Evolutionary conservation across 92 coral and sea anemone genomes (phyloP), one percentile per base, ranked within the genome.

Genomic region (Siderastrea radians): DNA sequence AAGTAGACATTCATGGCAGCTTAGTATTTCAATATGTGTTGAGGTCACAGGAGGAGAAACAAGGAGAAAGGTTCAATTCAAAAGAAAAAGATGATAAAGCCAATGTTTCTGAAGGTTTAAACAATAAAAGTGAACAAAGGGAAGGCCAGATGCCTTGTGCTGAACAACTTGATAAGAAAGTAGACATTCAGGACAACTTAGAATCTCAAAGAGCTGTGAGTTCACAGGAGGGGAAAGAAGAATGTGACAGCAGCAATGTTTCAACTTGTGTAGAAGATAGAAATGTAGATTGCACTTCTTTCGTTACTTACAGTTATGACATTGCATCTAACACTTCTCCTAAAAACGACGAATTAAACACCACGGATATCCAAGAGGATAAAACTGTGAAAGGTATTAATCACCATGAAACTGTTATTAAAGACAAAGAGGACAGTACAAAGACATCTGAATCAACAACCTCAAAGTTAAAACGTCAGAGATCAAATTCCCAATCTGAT

Each of bases 401-500:
- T n/a, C 48, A 5, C 70, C 10, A n/a, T 48, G 73, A 73, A 7
- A 15, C 48, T 73, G 64, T 12, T 47, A 19, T 48, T 3, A 6
- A 16, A 15, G 38, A 6, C 51, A 17, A 82, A 17, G 48, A 10
- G 1, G 11, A n/a, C 48, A 19, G 19, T 12, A 3, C 44, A 12
- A 50, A 26, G 72, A 14, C 46, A 3, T 49, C 63, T 16, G 44
- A 7, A 26, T 38, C 10, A 9, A 57, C 4, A 16, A 12, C 54
- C 15, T 38, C 68, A 13, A 58, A 69, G 46, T 46, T 58, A 2
- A 82, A 82, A 48, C 86, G 80, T 49, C 43, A 51, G 8, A 51
- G 80, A 84, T 72, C 80, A 1, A n/a, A 13, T 73, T 73, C 80
- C 48, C 80, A 74, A 74, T 84, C 80, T 49, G 87, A 63, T 60